phyloP scores from a whole-genome alignment of 2,113 vertebrate species.

The Rhabdornis inornatus region DNA sequence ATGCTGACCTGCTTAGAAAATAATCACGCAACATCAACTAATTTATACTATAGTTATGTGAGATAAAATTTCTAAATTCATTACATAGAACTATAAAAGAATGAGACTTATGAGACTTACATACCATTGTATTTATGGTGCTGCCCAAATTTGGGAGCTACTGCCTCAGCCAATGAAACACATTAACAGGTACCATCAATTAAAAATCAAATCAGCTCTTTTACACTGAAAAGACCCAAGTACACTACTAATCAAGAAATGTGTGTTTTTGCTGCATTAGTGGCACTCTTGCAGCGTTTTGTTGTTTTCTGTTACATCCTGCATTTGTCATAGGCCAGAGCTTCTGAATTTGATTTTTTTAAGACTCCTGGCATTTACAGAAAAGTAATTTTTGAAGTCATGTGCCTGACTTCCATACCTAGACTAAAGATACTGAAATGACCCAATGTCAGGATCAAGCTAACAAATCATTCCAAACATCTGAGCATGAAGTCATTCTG shows the following conservation, averaged over 20 bases:
- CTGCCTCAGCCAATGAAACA: neutral
- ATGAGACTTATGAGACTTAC: neutral
- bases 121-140: neutral
- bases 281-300: neutral
- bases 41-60: neutral
- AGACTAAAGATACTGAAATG: conserved; percentile 1
- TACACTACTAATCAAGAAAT: neutral
- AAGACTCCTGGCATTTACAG: neutral
- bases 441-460: neutral
- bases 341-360: neutral
- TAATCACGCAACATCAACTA: neutral
- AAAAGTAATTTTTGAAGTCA: neutral
- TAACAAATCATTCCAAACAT: conserved; percentile 45
- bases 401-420: neutral
- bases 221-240: neutral
- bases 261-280: neutral
- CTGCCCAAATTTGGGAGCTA: neutral
- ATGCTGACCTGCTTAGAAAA: neutral
- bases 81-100: neutral
- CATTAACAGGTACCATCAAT: neutral
- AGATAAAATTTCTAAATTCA: neutral
- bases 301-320: neutral
- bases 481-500: conserved; percentile 47
- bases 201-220: neutral
- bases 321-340: neutral